A percentile compares a stretch with the other conserved stretches of the same genome.
These are phyloP conservation scores for Sitta carolinensis DNA, from an alignment of 2,797 vertebrate species.

Conservation along the genomic window DNA sequence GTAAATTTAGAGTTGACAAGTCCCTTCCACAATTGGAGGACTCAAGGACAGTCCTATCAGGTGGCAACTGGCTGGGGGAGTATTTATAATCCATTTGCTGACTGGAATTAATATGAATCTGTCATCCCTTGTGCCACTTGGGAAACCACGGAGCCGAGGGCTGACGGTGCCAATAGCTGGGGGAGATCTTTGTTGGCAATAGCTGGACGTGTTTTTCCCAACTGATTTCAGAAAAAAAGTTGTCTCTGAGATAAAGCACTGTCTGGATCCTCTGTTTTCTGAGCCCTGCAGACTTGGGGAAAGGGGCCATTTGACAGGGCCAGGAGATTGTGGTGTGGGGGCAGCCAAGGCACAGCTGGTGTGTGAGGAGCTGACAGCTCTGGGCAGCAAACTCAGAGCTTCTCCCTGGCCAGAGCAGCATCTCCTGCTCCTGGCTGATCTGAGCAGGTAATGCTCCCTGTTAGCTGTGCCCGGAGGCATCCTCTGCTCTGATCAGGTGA, in stretches of 20 bases:
- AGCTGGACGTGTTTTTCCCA: conserved; percentile 38
- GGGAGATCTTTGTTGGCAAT: conserved; percentile 38
- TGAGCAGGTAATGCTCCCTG: not conserved
- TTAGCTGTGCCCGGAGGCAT: not conserved
- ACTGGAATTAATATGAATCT: conserved; percentile 74
- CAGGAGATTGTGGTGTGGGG: not conserved
- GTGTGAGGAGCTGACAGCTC: conserved; percentile 4
- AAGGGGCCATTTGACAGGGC: not conserved
- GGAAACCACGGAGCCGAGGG: not conserved
- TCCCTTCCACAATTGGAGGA: conserved; percentile 61
- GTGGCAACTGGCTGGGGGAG: conserved; percentile 72
- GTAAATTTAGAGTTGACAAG: conserved; percentile 75
- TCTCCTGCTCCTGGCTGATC: not conserved
- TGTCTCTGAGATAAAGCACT: conserved; percentile 30
- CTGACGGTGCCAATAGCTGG: conserved; percentile 17
- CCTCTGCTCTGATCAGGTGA: not conserved
- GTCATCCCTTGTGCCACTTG: conserved; percentile 61
- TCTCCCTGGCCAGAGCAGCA: not conserved
- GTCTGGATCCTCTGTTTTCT: not conserved
- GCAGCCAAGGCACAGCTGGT: not conserved
- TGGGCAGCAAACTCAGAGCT: not conserved
- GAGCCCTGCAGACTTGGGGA: not conserved
- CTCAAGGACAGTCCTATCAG: conserved; percentile 69
- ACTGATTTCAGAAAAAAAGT: conserved; percentile 51
- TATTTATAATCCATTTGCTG: conserved; percentile 76